Evolutionary conservation across 1,140 invertebrate species (phyloP).

Genomic region (Scylla paramamosain): DNA sequence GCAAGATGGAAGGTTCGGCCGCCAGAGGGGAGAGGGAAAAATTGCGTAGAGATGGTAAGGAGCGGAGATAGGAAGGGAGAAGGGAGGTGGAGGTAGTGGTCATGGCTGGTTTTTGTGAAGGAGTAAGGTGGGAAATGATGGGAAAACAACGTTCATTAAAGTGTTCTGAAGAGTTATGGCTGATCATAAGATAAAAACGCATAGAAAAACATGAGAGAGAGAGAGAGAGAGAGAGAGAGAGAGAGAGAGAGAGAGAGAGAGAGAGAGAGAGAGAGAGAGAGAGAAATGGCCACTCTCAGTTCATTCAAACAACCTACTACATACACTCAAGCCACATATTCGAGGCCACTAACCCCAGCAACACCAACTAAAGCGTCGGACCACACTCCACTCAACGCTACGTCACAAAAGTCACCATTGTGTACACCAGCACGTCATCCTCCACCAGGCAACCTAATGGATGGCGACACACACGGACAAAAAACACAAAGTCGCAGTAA

Average conservation of each 20-base stretch:
- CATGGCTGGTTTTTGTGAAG: not conserved
- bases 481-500: not conserved
- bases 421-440: not conserved
- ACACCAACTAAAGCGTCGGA: too few species aligned
- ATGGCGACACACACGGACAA: not conserved
- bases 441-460: not conserved
- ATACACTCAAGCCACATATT: not conserved
- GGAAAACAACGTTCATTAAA: not conserved
- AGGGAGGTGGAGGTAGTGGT: not conserved
- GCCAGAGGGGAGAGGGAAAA: not conserved
- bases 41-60: not conserved
- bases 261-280: not conserved
- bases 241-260: too few species aligned
- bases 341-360: too few species aligned
- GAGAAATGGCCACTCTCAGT: not conserved
- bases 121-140: not conserved
- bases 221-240: too few species aligned
- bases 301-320: not conserved
- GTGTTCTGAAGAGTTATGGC: not conserved
- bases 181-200: not conserved
- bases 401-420: too few species aligned
- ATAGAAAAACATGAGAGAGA: not conserved
- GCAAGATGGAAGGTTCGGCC: not conserved
- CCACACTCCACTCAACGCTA: too few species aligned
- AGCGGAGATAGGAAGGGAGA: not conserved